Evolutionary conservation across 2,888 invertebrate species (phyloP), one percentile per base, ranked within the genome.

Genomic region (Plebejus argus): DNA sequence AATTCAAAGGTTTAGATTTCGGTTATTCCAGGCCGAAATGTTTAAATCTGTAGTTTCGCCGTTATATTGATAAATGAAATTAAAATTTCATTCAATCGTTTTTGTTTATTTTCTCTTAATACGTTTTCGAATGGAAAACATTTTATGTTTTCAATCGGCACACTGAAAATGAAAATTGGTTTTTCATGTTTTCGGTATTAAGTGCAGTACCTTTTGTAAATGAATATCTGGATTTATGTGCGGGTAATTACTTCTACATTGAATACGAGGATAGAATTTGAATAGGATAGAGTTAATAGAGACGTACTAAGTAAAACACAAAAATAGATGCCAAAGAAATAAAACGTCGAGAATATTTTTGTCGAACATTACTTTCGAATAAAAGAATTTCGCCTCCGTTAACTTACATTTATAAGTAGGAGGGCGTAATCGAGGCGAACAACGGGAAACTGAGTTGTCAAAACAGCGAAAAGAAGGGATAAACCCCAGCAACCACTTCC

Each of bases 381-480:
- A 61, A 61, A 23, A 61, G 23, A 12, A 61, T 23, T 61, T 61
- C 10, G 23, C 12, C 61, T 61, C 23, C 10, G 23, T 76, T 76
- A 39, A 35, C 58, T 53, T 53, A 53, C 18, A n/a, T 61, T 66
- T 45, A 35, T 76, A 66, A 76, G 66, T 58, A 66, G 74, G 8
- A 58, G 58, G 23, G 61, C 23, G 23, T 61, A 61, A 61, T 61
- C 15, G 20, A 49, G 35, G 72, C 53, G 49, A 53, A 39, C 20
- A 66, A 76, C 49, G 77, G 78, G 70, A 75, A 49, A 76, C 70
- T 76, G 74, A 70, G 45, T 45, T 76, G 78, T 61, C 77, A 70
- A 77, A 78, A 81, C 79, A 80, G 78, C 72, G 79, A 78, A 79
- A 81, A 80, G 77, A 78, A 77, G 79, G 82, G 76, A 80, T 76